phyloP scores from a whole-genome alignment of 2,797 vertebrate genomes.

The Mus spretus region DNA sequence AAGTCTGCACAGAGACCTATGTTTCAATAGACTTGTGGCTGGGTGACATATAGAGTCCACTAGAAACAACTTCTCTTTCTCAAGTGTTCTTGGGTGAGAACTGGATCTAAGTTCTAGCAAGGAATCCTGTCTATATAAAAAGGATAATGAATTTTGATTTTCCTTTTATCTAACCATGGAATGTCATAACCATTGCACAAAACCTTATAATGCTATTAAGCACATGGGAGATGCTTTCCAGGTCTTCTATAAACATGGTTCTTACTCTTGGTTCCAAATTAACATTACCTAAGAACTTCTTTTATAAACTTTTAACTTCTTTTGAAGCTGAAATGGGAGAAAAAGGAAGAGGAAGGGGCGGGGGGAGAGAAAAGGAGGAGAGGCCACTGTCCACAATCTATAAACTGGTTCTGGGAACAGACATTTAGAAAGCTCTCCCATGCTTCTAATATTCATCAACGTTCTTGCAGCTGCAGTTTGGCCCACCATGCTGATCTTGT shows the following conservation, averaged over 20 bases:
- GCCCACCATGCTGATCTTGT: background rate
- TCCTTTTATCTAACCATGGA: background rate
- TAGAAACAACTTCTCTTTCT: background rate
- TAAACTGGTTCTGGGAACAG: background rate
- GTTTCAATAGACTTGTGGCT: background rate
- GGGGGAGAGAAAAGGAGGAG: background rate
- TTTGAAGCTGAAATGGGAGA: background rate
- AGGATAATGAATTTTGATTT: background rate
- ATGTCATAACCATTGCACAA: background rate
- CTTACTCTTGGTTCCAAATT: background rate
- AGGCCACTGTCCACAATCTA: background rate
- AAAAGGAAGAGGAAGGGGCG: background rate
- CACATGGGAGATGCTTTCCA: background rate
- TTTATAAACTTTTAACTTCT: background rate
- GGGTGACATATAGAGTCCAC: background rate
- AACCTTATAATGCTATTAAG: background rate
- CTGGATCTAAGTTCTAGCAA: conserved; percentile 6
- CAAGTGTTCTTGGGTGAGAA: background rate
- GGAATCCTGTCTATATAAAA: conserved; percentile 10
- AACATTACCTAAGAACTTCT: background rate
- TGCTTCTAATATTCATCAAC: background rate
- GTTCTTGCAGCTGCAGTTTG: background rate
- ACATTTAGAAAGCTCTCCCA: background rate
- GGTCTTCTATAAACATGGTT: background rate
- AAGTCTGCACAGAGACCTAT: background rate